These are phyloP conservation scores for Yoshiicerus persimilis DNA, from an alignment of 1,140 invertebrate genomes.

Conservation along the genomic window DNA sequence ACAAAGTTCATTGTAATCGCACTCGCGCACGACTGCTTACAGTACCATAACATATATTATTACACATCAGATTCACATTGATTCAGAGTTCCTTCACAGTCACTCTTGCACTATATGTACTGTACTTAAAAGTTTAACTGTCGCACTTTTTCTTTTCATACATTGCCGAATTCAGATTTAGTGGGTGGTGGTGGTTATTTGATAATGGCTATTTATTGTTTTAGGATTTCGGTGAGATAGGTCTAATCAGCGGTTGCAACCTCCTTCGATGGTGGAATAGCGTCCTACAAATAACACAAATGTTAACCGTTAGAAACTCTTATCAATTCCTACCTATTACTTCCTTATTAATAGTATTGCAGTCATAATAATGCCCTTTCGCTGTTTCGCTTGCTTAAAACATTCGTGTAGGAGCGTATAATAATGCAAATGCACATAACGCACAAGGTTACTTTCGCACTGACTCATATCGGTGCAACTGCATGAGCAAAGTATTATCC, in stretches of 20 bases:
- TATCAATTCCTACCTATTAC: neutral
- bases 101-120: conserved; percentile 12
- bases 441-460: no score
- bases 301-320: neutral
- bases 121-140: neutral
- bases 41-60: neutral
- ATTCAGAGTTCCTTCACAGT: neutral
- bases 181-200: neutral
- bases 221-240: neutral
- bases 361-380: no score
- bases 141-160: conserved; percentile 6
- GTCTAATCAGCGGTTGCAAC: neutral
- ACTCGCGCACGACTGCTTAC: neutral
- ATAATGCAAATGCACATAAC: no score
- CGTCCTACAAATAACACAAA: neutral
- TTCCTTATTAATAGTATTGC: no score
- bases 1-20: conserved; percentile 1
- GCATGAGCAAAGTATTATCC: no score
- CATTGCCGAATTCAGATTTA: neutral
- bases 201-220: conserved; percentile 5
- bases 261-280: neutral
- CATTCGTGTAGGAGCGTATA: no score
- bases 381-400: no score
- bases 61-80: conserved; percentile 7
- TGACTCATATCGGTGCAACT: no score